Percentiles rank a stretch among this genome's conserved stretches.
Conservation (phyloP, 2,888 invertebrate species). For the Phyllotreta cruciferae region DNA sequence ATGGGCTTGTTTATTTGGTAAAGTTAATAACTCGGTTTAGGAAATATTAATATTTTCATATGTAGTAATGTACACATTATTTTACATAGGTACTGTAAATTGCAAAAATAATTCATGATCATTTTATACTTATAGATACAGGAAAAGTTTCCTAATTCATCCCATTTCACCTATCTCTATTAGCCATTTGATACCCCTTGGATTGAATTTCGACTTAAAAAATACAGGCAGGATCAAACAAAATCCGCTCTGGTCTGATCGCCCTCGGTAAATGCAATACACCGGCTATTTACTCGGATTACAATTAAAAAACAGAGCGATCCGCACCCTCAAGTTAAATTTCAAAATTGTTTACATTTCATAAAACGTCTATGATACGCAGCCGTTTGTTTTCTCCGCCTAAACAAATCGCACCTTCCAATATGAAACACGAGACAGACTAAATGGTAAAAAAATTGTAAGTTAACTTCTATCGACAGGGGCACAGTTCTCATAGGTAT, state of each 20-base stretch:
- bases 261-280: neutral
- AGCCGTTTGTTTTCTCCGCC: neutral
- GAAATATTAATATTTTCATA: too few species aligned
- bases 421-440: constrained; percentile 14
- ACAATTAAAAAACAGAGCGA: constrained; percentile 4
- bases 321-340: constrained; percentile 8
- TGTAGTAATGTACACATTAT: too few species aligned
- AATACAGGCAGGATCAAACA: neutral
- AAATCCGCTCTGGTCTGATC: neutral
- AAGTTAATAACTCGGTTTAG: too few species aligned
- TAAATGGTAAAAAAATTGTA: constrained; percentile 20
- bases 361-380: constrained; percentile 7
- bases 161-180: too few species aligned
- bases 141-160: too few species aligned
- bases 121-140: too few species aligned
- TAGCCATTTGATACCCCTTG: neutral
- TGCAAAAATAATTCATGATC: too few species aligned
- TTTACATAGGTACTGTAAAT: too few species aligned
- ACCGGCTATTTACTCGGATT: neutral
- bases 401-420: constrained; percentile 26
- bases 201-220: neutral
- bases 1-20: too few species aligned
- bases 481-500: constrained; percentile 19
- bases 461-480: constrained; percentile 18
- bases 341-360: constrained; percentile 7